phyloP scores from a whole-genome alignment of 1,140 invertebrate genomes.

The Aphelenchoides fujianensis region DNA sequence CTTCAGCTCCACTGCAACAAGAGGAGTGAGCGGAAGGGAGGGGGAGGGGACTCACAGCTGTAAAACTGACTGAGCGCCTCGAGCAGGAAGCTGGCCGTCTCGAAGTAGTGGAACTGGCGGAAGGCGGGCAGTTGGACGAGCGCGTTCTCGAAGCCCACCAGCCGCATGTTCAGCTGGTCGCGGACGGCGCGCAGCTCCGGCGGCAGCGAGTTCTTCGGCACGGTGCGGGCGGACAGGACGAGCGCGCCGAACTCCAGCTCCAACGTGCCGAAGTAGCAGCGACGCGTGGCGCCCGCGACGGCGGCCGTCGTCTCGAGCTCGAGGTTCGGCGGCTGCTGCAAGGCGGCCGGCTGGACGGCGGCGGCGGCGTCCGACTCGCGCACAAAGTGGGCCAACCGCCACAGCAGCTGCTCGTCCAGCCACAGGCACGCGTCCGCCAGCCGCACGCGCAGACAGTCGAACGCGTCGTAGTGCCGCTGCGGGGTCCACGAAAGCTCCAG shows the following conservation, averaged over 20 bases:
- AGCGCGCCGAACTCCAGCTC: constrained; percentile 64
- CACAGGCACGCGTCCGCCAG: constrained; percentile 79
- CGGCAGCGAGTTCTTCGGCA: constrained; percentile 74
- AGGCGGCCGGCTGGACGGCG: constrained; percentile 37
- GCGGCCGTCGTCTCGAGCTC: constrained; percentile 38
- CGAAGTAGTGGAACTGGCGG: constrained; percentile 61
- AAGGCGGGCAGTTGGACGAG: constrained; percentile 73
- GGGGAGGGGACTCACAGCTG: constrained; percentile 33
- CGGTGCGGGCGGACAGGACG: constrained; percentile 48
- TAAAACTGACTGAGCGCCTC: constrained; percentile 59
- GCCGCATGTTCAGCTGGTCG: constrained; percentile 76
- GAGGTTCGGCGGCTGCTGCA: constrained; percentile 54
- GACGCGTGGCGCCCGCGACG: constrained; percentile 32
- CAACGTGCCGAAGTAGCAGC: constrained; percentile 83
- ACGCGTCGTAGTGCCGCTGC: constrained; percentile 54
- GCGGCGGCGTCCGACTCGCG: constrained; percentile 56
- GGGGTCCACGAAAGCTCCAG: constrained; percentile 57
- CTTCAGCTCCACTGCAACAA: constrained; percentile 74
- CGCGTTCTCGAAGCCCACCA: constrained; percentile 94
- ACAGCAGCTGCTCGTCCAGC: constrained; percentile 80
- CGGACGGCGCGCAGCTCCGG: constrained; percentile 76
- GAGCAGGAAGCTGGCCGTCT: constrained; percentile 59
- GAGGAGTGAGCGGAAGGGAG: constrained; percentile 38
- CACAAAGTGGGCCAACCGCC: constrained; percentile 76
- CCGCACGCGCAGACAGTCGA: constrained; percentile 73